Base-by-base conservation (phyloP, 2,888 invertebrate species). In the Cheilosia pagana region DNA sequence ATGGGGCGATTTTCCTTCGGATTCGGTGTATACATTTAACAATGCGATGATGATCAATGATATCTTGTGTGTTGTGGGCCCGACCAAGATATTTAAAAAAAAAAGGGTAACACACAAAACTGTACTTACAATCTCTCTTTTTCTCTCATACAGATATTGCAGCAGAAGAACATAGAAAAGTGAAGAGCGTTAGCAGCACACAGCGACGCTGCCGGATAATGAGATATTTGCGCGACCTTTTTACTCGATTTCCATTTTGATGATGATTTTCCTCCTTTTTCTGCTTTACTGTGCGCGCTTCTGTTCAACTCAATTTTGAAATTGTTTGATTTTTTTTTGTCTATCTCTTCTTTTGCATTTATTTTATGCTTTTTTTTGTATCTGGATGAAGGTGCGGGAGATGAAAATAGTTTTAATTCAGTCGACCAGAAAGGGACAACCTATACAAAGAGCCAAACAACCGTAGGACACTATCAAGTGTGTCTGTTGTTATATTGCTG, bases 191-290 rank as follows among this genome's bases (percentile, higher is more conserved):
- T 57, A 71, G 76, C 53, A 52, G 72, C 41, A 77, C 21, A 68
- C 53, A 48, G 48, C 63, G 45, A 65, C 68, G 60, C 53, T 52
- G 79, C 39, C 43, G 81, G 67, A 81, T 85, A 85, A 85, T 85
- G 85, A 85, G 81, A 85, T 85, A 85, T 79, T 85, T 76, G 76
- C 76, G 75, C 85, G 70, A 85, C 85, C 85, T 85, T 83, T 83
- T 79, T 81, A 65, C 79, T 85, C 76, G 75, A 85, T 85, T 85
- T 85, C 75, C 79, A 83, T 83, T 83, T 78, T 68, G 65, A 77
- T 82, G 77, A 82, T 77, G 77, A 67, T 72, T 82, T 83, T 83
- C 62, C 79, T 83, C 63, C 77, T 39, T 83, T 82, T 79, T 68
- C 78, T 63, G 78, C 55, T 71, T 70, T 68, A 45, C 65, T 71